A percentile compares a stretch with the other conserved stretches of the same genome.
Evolutionary conservation across 2,113 vertebrate species (phyloP).

Genomic region (Tupaia tana): DNA sequence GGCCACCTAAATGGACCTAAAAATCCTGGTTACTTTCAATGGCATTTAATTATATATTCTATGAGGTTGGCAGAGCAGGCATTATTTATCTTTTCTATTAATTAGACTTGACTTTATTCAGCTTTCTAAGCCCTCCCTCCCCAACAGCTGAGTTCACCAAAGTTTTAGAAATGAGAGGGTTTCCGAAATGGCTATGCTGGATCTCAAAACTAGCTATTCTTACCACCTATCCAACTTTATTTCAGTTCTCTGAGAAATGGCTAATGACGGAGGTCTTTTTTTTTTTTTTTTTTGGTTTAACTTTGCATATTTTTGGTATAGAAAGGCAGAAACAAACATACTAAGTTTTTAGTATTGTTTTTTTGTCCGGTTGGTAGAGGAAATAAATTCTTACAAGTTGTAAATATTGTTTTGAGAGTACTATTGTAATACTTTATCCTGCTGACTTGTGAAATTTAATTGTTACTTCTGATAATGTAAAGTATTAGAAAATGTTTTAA

Average conservation of each 20-base stretch:
- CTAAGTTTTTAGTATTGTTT: not conserved
- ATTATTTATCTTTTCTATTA: not conserved
- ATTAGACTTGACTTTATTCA: conserved; percentile 11
- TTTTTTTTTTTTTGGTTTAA: not conserved
- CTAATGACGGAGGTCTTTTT: not conserved
- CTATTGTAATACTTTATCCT: not conserved
- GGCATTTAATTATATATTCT: not conserved
- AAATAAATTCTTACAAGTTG: conserved; percentile 27
- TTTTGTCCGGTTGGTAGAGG: not conserved
- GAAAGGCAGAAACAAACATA: not conserved
- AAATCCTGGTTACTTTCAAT: conserved; percentile 5
- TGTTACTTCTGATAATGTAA: conserved; percentile 3
- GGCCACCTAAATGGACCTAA: too few species aligned
- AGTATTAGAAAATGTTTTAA: conserved; percentile 29
- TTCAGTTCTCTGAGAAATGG: not conserved
- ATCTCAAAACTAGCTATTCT: conserved; percentile 41
- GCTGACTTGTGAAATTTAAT: conserved; percentile 38
- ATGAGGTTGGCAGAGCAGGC: not conserved
- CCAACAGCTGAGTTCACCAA: not conserved
- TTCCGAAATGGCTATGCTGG: not conserved
- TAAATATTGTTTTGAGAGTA: conserved; percentile 18
- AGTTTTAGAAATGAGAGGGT: conserved; percentile 19
- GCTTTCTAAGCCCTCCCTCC: not conserved
- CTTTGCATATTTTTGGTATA: not conserved
- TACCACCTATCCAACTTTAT: not conserved